These are phyloP conservation scores for Stomatorhinus walkeri DNA, from an alignment of 2,797 vertebrate species.

Conservation along the genomic window DNA sequence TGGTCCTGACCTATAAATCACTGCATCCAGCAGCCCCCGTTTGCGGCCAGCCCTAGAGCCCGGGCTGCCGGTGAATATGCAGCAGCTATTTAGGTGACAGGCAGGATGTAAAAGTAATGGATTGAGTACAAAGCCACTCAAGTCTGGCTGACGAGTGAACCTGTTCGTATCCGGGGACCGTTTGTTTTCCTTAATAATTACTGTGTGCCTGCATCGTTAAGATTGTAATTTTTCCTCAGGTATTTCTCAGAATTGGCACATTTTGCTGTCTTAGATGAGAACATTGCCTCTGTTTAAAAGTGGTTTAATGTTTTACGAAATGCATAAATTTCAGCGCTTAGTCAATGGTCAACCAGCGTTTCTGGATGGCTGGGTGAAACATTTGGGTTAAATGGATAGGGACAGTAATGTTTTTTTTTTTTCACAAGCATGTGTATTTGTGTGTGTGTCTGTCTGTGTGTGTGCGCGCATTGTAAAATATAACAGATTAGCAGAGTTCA, in stretches of 20 bases:
- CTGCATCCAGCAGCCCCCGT: constrained; percentile 52
- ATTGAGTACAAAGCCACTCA: constrained; percentile 75
- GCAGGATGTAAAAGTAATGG: constrained; percentile 74
- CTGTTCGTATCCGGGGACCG: constrained; percentile 48
- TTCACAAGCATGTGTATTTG: background rate
- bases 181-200: constrained; percentile 73
- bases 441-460: background rate
- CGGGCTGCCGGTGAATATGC: constrained; percentile 75
- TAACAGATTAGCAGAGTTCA: no score
- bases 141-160: constrained; percentile 64
- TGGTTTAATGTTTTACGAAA: constrained; percentile 59
- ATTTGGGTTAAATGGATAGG: background rate
- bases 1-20: constrained; percentile 82
- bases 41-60: background rate
- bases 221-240: constrained; percentile 41
- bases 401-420: background rate
- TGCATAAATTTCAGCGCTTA: constrained; percentile 51
- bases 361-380: constrained; percentile 15
- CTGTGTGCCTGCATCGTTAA: constrained; percentile 58
- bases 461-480: no score
- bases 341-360: constrained; percentile 44
- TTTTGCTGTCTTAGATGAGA: constrained; percentile 43
- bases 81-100: constrained; percentile 80
- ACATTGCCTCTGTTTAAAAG: constrained; percentile 49
- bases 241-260: constrained; percentile 42